These are phyloP conservation scores for Microcebus jonahi DNA, from an alignment of 2,113 vertebrate species.

Conservation along the genomic window DNA sequence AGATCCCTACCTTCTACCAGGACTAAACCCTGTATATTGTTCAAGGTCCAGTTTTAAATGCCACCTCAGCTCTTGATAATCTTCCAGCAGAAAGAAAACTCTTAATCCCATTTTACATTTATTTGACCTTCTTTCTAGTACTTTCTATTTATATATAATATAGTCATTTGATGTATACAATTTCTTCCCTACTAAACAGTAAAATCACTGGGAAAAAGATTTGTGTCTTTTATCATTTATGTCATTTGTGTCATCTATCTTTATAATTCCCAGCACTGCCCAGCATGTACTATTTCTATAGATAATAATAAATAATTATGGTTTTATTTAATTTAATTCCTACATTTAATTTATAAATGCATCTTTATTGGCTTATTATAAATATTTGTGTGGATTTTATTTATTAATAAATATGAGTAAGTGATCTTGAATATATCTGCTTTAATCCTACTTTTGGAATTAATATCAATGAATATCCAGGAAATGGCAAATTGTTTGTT, in stretches of 20 bases:
- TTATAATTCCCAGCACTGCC: background rate
- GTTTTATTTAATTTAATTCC: slow-evolving; percentile 4
- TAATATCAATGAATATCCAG: slow-evolving; percentile 47
- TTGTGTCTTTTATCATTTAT: background rate
- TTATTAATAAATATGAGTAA: slow-evolving; percentile 28
- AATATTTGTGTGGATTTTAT: slow-evolving; percentile 57
- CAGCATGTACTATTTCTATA: background rate
- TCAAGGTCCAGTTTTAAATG: slow-evolving; percentile 3
- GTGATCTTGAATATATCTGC: background rate
- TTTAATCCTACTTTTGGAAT: slow-evolving; percentile 11
- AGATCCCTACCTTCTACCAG: background rate
- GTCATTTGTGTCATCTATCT: background rate
- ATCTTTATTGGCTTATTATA: slow-evolving; percentile 35
- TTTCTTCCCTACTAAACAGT: background rate
- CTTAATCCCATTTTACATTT: background rate
- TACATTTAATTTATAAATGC: slow-evolving; percentile 42
- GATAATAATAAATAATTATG: background rate
- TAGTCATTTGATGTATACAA: background rate
- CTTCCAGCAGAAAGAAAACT: background rate
- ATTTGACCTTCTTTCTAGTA: background rate
- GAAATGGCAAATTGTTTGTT: slow-evolving; percentile 21
- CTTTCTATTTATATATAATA: background rate
- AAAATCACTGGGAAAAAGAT: background rate
- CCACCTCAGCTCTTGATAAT: background rate
- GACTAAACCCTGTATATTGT: background rate